Conservation (phyloP, 2,113 vertebrate species). For the Podiceps cristatus region DNA sequence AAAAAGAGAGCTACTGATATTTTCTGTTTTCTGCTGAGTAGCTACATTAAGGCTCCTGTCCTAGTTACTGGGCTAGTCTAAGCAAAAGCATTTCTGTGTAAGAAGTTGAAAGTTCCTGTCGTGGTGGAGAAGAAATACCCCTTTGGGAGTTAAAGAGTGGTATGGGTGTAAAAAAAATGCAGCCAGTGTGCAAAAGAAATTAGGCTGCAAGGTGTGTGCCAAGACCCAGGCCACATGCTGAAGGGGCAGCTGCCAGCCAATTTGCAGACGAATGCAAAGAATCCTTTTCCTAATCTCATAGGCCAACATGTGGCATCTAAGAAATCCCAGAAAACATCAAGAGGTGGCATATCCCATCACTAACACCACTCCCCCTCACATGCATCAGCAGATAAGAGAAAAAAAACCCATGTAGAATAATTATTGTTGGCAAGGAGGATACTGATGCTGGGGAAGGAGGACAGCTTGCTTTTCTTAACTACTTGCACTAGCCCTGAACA, state of each 20-base stretch:
- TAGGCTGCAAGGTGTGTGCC: not conserved
- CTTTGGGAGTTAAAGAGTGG: not conserved
- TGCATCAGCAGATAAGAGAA: constrained; percentile 10
- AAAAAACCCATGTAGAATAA: not conserved
- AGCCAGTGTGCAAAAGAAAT: not conserved
- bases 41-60: not conserved
- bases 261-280: not conserved
- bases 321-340: not conserved
- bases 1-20: not conserved
- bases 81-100: not conserved
- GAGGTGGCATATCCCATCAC: not conserved
- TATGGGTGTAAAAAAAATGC: not conserved
- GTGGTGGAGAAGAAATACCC: not conserved
- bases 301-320: not conserved
- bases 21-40: not conserved
- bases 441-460: constrained; percentile 31
- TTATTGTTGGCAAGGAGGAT: constrained; percentile 46
- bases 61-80: not conserved
- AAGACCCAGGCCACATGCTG: not conserved
- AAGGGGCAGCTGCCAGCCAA: not conserved
- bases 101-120: not conserved
- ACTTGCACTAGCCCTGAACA: not conserved
- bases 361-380: not conserved
- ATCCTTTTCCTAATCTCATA: not conserved
- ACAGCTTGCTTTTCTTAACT: constrained; percentile 8